Evolutionary conservation across 2,888 invertebrate genomes (phyloP), one percentile per base, ranked within the genome.

Genomic region (Caenorhabditis wallacei): DNA sequence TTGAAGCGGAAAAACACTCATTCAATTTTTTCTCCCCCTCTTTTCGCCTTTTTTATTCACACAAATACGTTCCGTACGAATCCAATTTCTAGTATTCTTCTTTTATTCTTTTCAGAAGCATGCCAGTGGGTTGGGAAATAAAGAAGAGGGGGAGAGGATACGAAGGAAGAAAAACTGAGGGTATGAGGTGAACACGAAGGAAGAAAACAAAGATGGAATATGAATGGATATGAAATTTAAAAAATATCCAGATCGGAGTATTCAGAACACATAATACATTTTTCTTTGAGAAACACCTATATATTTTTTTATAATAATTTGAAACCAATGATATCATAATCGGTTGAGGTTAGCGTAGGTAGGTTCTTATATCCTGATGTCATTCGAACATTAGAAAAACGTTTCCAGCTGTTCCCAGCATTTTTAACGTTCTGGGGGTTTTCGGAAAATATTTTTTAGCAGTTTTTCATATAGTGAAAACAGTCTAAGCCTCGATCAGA

Each of bases 1-100:
- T 66, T 66, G 53, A 66, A 66, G 66, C 53, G 66, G 53, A 66
- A 66, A 57, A 71, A 46, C 71, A 30, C 59, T 59, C 59, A 48
- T 71, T 59, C 35, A 51, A 71, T 71, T 71, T 35, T 7, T 24
- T 46, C 61, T 59, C 18, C 10, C n/a, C 18, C 20, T 24, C 35
- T 48, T n/a, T 30, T n/a, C 43, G 1, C 7, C 30, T 69, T 26
- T 54, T 69, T 53, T 66, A 53, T 66, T 66, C 66, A 66, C 51
- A 30, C 51, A 53, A 35, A 53, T 35, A 53, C 53, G 64, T 64
- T 64, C 48, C 48, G 26, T 7, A 37, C 16, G 37, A 66, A 66
- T 53, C 35, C 66, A 53, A 66, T 66, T 66, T 66, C 37, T 37
- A 66, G 66, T 13, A 51, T 22, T 64, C 20, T 24, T 30, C 22